Conservation (phyloP, 2,113 vertebrate species). For the Dasypus novemcinctus region DNA sequence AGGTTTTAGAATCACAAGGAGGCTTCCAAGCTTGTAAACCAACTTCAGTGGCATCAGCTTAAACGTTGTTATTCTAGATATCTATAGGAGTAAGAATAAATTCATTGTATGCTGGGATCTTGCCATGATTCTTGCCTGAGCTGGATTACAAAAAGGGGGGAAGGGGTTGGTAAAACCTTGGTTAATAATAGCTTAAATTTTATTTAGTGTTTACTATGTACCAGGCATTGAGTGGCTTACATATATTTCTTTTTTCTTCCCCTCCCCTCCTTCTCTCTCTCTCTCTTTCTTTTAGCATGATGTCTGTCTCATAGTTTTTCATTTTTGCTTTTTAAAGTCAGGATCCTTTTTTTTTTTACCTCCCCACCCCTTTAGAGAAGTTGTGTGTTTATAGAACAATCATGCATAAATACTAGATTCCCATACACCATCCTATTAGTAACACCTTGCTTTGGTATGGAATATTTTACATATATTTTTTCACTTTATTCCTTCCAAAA, state of each 20-base stretch:
- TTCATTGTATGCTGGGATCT: constrained; percentile 11
- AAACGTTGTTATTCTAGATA: constrained; percentile 46
- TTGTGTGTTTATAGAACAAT: no score
- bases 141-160: neutral
- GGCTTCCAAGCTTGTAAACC: constrained; percentile 57
- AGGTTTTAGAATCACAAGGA: neutral
- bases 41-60: neutral
- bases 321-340: no score
- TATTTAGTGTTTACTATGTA: neutral
- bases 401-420: no score
- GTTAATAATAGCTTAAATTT: neutral
- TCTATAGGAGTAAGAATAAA: constrained; percentile 59
- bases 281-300: no score
- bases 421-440: no score
- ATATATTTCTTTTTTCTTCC: neutral
- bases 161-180: neutral
- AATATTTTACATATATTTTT: neutral
- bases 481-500: neutral
- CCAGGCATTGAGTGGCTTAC: neutral
- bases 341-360: no score
- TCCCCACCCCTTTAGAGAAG: no score
- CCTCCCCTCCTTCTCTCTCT: no score
- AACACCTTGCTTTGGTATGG: no score
- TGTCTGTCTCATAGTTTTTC: no score
- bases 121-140: neutral